Conservation (phyloP, 1,140 invertebrate species). For the Ooceraea biroi region DNA sequence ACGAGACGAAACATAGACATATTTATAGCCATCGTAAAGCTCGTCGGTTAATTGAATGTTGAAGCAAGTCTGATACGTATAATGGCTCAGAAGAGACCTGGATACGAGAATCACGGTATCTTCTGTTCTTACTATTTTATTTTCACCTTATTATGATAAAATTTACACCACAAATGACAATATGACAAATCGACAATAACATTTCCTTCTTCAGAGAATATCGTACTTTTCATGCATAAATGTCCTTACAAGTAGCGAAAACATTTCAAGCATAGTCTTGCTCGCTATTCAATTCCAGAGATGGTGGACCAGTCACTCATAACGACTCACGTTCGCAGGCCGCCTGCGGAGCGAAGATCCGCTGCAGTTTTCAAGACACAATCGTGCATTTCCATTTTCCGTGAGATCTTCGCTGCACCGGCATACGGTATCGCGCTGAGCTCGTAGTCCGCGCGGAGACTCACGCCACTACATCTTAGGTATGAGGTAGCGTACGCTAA, state of each 20-base stretch:
- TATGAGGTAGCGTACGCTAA: slow-evolving; percentile 62
- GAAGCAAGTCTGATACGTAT: slow-evolving; percentile 51
- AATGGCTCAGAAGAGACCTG: background rate
- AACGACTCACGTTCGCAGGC: background rate
- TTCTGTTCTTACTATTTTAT: slow-evolving; percentile 26
- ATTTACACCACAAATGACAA: background rate
- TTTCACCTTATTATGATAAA: slow-evolving; percentile 17
- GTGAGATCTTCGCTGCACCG: slow-evolving; percentile 55
- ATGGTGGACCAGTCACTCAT: slow-evolving; percentile 24
- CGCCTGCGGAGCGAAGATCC: slow-evolving; percentile 37
- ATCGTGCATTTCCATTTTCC: slow-evolving; percentile 74
- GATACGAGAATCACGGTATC: background rate
- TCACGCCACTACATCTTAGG: slow-evolving; percentile 64
- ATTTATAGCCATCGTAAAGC: slow-evolving; percentile 74
- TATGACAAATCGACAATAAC: background rate
- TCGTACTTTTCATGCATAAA: background rate
- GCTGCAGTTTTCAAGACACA: slow-evolving; percentile 70
- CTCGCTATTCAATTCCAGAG: slow-evolving; percentile 44
- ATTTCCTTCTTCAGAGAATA: background rate
- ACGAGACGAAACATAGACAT: slow-evolving; percentile 63
- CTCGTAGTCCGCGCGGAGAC: slow-evolving; percentile 36
- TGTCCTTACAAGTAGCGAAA: background rate
- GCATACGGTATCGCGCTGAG: slow-evolving; percentile 41
- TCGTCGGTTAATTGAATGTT: slow-evolving; percentile 71
- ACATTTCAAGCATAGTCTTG: slow-evolving; percentile 5